A percentile compares a stretch with the other conserved stretches of the same genome.
phyloP scores from a whole-genome alignment of 2,113 vertebrate genomes.

The Lagopus leucura region DNA sequence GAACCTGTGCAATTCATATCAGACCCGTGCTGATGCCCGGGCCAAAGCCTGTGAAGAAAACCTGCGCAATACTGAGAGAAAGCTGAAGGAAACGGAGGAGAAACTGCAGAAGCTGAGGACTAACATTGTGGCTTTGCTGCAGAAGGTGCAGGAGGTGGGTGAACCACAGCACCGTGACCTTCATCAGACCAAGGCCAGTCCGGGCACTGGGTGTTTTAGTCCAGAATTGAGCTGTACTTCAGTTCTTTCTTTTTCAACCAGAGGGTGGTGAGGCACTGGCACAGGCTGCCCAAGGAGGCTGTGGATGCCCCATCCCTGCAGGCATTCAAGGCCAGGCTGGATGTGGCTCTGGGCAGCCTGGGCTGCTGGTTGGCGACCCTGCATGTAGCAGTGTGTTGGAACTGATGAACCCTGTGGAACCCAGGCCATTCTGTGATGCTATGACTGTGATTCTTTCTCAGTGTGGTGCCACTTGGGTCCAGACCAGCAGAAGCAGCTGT shows the following conservation, averaged over 20 bases:
- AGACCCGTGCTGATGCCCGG: conserved; percentile 90
- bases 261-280: too few relatives aligned
- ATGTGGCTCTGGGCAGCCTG: too few relatives aligned
- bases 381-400: too few relatives aligned
- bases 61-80: conserved; percentile 83
- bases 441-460: background rate
- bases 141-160: conserved; percentile 98
- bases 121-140: conserved; percentile 95
- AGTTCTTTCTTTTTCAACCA: background rate
- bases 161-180: background rate
- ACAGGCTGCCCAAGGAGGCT: too few relatives aligned
- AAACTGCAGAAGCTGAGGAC: conserved; percentile 95
- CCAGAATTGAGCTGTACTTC: background rate
- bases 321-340: too few relatives aligned
- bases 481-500: background rate
- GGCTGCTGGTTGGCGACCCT: too few relatives aligned
- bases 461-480: accelerated
- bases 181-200: background rate
- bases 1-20: conserved; percentile 95
- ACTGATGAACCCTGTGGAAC: too few relatives aligned
- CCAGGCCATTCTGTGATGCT: too few relatives aligned
- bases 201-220: background rate
- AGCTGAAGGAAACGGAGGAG: conserved; percentile 90
- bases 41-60: conserved; percentile 93
- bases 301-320: too few relatives aligned